Evolutionary conservation across 2,113 vertebrate species (phyloP).

Genomic region (Plectropomus leopardus): DNA sequence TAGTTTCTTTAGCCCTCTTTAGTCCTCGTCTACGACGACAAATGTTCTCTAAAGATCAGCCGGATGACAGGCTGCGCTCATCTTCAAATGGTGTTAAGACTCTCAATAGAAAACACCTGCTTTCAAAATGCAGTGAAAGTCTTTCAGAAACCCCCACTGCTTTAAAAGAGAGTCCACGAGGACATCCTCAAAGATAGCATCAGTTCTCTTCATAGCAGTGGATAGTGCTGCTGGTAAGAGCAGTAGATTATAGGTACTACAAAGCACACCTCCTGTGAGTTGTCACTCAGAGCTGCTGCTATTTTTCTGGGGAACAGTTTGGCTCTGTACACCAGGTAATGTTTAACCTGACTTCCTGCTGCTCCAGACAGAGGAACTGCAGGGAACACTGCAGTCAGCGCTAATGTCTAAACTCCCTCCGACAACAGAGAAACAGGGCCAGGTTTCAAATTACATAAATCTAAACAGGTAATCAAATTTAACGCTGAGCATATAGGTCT

Average conservation of each 20-base stretch:
- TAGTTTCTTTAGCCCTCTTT: slow-evolving; percentile 49
- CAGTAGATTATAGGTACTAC: slow-evolving; percentile 41
- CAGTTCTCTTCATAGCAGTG: slow-evolving; percentile 38
- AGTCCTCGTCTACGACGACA: slow-evolving; percentile 16
- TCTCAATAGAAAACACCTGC: slow-evolving; percentile 56
- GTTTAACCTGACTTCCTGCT: slow-evolving; percentile 83
- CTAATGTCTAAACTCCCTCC: slow-evolving; percentile 72
- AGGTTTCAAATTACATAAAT: neutral
- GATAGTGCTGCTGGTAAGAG: slow-evolving; percentile 54
- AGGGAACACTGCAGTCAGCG: slow-evolving; percentile 69
- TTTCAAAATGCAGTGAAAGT: slow-evolving; percentile 58
- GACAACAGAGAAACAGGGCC: slow-evolving; percentile 14
- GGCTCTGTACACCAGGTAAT: slow-evolving; percentile 68
- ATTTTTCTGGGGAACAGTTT: slow-evolving; percentile 29
- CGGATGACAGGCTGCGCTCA: slow-evolving; percentile 43
- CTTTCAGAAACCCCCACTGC: slow-evolving; percentile 21
- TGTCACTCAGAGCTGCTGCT: slow-evolving; percentile 47
- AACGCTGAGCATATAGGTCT: neutral
- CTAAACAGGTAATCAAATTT: neutral
- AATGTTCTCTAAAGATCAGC: slow-evolving; percentile 28
- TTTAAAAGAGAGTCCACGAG: slow-evolving; percentile 36
- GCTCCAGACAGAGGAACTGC: slow-evolving; percentile 49
- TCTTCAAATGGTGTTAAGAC: slow-evolving; percentile 34
- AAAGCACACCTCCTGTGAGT: slow-evolving; percentile 52
- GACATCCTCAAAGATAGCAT: slow-evolving; percentile 60